Conservation (phyloP, 2,888 invertebrate species). For the Allophyes oxyacanthae region DNA sequence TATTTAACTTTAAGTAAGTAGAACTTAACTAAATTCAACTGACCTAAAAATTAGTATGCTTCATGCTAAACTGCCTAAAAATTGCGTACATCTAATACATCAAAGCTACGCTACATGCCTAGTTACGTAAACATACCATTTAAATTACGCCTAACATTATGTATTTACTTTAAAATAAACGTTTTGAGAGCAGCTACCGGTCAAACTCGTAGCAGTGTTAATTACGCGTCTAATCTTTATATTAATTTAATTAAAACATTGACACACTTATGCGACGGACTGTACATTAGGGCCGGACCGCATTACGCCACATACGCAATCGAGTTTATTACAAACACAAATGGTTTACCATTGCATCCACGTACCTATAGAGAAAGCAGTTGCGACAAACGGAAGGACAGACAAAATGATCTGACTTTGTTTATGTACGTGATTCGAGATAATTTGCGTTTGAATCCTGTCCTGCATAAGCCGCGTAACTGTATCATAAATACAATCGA, state of each 20-base stretch:
- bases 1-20: too few species aligned
- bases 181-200: slow-evolving; percentile 9
- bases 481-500: slow-evolving; percentile 48
- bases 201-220: slow-evolving; percentile 51
- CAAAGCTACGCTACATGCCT: slow-evolving; percentile 18
- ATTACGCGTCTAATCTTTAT: slow-evolving; percentile 60
- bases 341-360: slow-evolving; percentile 71
- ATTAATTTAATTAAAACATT: slow-evolving; percentile 73
- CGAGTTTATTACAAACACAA: slow-evolving; percentile 50
- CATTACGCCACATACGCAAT: slow-evolving; percentile 55
- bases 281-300: slow-evolving; percentile 65
- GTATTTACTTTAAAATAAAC: slow-evolving; percentile 35
- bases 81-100: slow-evolving; percentile 17
- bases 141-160: slow-evolving; percentile 17
- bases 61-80: not conserved
- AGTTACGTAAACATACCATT: slow-evolving; percentile 46
- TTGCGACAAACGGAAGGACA: slow-evolving; percentile 77
- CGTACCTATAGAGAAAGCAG: slow-evolving; percentile 83
- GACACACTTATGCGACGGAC: slow-evolving; percentile 70
- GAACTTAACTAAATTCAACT: slow-evolving; percentile 18
- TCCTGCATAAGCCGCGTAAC: slow-evolving; percentile 62
- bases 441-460: slow-evolving; percentile 69
- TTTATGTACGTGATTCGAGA: slow-evolving; percentile 74
- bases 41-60: slow-evolving; percentile 16
- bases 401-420: slow-evolving; percentile 62